Evolutionary conservation across 2,797 vertebrate species (phyloP).

Genomic region (Lindbergichthys nudifrons): DNA sequence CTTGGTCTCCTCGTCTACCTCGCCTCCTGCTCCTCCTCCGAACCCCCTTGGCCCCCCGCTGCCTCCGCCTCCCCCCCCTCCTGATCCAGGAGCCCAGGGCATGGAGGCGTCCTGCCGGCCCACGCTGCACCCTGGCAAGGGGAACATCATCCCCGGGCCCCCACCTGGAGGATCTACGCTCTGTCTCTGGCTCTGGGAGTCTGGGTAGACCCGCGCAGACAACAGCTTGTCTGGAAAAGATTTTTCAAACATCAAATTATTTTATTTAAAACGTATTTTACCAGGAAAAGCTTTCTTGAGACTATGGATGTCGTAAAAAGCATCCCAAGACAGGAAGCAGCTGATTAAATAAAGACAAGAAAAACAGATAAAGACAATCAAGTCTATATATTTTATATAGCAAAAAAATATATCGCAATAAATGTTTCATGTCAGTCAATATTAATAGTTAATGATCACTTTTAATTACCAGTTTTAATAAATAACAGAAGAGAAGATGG

Average conservation of each 20-base stretch:
- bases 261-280: too few species aligned
- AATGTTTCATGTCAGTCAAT: too few species aligned
- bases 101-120: constrained; percentile 81
- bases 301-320: too few species aligned
- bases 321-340: too few species aligned
- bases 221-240: constrained; percentile 82
- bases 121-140: constrained; percentile 74
- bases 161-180: constrained; percentile 79
- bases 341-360: too few species aligned
- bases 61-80: constrained; percentile 75
- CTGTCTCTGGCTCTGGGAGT: constrained; percentile 83
- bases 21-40: constrained; percentile 70
- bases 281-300: too few species aligned
- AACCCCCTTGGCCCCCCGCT: constrained; percentile 70
- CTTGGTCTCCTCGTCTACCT: constrained; percentile 89
- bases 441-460: too few species aligned
- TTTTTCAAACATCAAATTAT: neutral
- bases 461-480: too few species aligned
- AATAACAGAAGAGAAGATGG: too few species aligned
- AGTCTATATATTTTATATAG: too few species aligned
- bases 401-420: too few species aligned
- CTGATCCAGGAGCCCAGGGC: constrained; percentile 76
- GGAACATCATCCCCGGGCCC: constrained; percentile 85
- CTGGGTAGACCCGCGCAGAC: constrained; percentile 86
- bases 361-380: too few species aligned